These are phyloP conservation scores for Anarhynchus alexandrinus DNA, from an alignment of 2,113 vertebrate species.

Conservation along the genomic window DNA sequence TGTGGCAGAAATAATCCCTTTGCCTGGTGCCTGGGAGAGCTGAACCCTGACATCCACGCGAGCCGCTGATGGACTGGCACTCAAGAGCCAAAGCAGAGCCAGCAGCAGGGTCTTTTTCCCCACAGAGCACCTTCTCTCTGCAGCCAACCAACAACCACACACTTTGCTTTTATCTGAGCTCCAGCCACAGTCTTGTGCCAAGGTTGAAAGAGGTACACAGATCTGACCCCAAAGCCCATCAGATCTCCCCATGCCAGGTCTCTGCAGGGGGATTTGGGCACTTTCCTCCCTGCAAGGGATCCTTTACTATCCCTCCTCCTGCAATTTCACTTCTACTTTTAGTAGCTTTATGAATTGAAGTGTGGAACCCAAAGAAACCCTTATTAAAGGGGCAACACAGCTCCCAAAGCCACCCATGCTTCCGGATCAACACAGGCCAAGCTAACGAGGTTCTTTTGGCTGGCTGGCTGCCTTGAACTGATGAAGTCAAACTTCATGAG, in stretches of 20 bases:
- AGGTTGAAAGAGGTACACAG: not conserved
- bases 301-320: not conserved
- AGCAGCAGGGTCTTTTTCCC: not conserved
- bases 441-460: not conserved
- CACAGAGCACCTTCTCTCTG: not conserved
- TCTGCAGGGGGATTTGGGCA: not conserved
- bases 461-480: not conserved
- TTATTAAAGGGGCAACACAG: not conserved
- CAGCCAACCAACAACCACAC: not conserved
- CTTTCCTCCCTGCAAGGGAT: not conserved
- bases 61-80: not conserved
- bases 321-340: not conserved
- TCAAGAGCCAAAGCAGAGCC: not conserved
- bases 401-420: not conserved
- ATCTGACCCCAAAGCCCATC: not conserved
- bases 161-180: not conserved
- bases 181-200: not conserved
- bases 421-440: not conserved
- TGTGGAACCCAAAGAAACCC: not conserved
- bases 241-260: not conserved
- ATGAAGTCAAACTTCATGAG: not conserved
- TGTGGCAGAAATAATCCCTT: slow-evolving; percentile 7
- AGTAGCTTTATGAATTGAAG: not conserved
- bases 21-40: not conserved
- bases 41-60: not conserved